Percentiles rank a stretch among this genome's conserved stretches.
Evolutionary conservation across 2,113 vertebrate species (phyloP).

Genomic region (Cavia porcellus): DNA sequence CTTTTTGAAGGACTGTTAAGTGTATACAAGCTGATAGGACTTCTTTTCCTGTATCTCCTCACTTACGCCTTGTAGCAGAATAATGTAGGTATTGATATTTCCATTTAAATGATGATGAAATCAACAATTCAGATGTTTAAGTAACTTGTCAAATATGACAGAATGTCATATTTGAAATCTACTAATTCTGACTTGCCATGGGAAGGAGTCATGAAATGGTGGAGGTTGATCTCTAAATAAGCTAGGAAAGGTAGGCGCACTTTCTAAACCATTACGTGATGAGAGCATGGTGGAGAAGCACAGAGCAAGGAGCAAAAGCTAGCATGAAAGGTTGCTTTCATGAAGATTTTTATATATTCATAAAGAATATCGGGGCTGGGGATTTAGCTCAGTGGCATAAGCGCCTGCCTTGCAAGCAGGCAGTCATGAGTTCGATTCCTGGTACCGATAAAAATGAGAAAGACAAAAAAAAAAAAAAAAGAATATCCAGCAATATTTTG

Average conservation of each 20-base stretch:
- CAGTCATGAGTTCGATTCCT: too few species aligned
- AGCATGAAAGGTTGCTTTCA: constrained; percentile 39
- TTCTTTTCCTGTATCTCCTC: neutral
- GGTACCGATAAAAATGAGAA: too few species aligned
- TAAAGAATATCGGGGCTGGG: neutral
- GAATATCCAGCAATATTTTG: neutral
- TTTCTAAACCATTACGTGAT: neutral
- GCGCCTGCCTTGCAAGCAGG: too few species aligned
- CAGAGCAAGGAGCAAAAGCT: constrained; percentile 12
- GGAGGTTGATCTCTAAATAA: neutral
- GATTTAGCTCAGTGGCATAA: too few species aligned
- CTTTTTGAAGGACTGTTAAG: neutral
- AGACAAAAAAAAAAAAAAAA: too few species aligned
- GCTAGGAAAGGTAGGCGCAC: neutral
- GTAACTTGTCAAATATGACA: neutral
- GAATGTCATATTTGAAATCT: neutral
- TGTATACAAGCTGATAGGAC: neutral
- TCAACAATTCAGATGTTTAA: neutral
- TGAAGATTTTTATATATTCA: neutral
- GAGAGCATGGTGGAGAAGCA: neutral
- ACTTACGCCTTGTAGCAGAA: neutral
- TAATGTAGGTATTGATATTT: neutral
- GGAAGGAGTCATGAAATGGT: constrained; percentile 47
- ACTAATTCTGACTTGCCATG: neutral
- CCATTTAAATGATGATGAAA: neutral